phyloP scores from a whole-genome alignment of 2,797 vertebrate species.

The Sebastiscus tertius region DNA sequence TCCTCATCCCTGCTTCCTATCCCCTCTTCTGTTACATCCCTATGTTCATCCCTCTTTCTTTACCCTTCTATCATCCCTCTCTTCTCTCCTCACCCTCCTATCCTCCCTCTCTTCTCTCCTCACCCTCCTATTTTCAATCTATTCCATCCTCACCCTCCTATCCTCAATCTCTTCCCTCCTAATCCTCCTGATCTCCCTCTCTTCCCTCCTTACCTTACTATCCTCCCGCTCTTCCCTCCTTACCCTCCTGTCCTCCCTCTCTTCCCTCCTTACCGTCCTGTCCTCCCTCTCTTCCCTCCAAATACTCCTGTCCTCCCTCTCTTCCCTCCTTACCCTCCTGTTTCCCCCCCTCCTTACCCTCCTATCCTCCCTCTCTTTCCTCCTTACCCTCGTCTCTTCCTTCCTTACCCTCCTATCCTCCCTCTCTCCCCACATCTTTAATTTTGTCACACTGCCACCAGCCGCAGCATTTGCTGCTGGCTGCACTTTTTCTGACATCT shows the following conservation, averaged over 20 bases:
- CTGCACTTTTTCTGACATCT: constrained; percentile 57
- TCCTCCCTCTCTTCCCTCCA: neutral
- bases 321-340: neutral
- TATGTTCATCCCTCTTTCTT: neutral
- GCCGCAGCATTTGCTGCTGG: constrained; percentile 42
- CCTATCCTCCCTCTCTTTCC: no score
- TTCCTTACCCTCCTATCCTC: neutral
- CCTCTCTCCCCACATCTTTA: constrained; percentile 30
- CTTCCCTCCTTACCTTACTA: neutral
- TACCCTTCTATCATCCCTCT: neutral
- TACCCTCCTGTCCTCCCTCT: no score
- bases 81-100: no score
- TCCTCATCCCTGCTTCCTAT: neutral
- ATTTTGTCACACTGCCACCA: constrained; percentile 52
- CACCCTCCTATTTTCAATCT: neutral
- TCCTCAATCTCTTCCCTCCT: neutral
- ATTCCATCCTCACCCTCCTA: neutral
- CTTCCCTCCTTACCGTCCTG: no score
- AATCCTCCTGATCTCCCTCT: neutral
- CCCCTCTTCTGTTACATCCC: neutral
- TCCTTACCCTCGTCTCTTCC: neutral
- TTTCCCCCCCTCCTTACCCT: neutral
- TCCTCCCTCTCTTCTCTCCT: neutral
- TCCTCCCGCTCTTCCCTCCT: neutral
- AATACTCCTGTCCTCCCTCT: neutral